These are phyloP conservation scores for Otus scops DNA, from an alignment of 2,797 vertebrate genomes.

Conservation along the genomic window DNA sequence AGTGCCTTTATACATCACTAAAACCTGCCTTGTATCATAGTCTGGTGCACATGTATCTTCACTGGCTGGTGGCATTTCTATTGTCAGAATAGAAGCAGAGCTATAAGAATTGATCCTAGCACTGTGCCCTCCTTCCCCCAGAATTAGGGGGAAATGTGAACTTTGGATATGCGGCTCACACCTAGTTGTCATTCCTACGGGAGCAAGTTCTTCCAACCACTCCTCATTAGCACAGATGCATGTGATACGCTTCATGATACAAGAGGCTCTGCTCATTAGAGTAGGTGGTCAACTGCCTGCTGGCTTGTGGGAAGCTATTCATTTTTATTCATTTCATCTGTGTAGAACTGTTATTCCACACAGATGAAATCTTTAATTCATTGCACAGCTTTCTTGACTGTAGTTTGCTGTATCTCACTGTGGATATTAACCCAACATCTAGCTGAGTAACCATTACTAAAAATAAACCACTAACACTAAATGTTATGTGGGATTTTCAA, in stretches of 20 bases:
- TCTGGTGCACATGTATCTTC: background rate
- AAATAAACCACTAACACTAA: background rate
- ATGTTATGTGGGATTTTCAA: background rate
- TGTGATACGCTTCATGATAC: fast-evolving
- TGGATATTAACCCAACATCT: background rate
- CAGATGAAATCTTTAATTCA: background rate
- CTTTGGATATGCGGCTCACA: background rate
- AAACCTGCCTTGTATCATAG: background rate
- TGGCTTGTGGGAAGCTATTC: background rate
- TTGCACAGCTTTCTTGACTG: background rate
- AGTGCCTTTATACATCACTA: background rate
- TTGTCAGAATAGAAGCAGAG: background rate
- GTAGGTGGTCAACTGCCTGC: background rate
- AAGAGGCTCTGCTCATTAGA: background rate
- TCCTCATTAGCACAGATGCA: background rate
- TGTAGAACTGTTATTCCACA: background rate
- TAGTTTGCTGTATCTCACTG: background rate
- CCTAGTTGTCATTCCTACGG: background rate
- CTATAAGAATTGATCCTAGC: background rate
- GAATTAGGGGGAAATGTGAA: background rate
- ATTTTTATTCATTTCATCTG: too few species aligned
- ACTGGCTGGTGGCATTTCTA: background rate
- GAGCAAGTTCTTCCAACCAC: background rate
- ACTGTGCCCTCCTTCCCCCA: background rate
- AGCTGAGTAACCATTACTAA: background rate